phyloP scores from a whole-genome alignment of 2,797 vertebrate species.

The Garrulus glandarius region DNA sequence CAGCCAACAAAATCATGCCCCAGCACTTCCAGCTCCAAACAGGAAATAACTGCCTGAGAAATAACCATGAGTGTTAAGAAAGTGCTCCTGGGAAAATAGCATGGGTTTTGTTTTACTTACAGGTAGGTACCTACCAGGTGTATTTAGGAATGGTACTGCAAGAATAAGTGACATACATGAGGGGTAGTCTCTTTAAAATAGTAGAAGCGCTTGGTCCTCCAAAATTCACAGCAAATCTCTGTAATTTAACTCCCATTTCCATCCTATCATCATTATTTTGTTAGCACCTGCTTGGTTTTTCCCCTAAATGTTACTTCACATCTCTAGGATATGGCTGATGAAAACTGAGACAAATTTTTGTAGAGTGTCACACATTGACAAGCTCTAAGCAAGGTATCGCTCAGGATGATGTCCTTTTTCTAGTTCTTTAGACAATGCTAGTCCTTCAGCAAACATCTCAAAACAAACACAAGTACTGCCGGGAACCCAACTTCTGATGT shows the following conservation, averaged over 20 bases:
- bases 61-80: background rate
- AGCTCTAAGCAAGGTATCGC: background rate
- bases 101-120: background rate
- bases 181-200: background rate
- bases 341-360: background rate
- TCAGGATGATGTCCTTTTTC: background rate
- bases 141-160: background rate
- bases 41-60: slow-evolving; percentile 1
- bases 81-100: background rate
- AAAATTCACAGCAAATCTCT: background rate
- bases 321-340: background rate
- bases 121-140: background rate
- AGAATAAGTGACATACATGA: background rate
- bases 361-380: background rate
- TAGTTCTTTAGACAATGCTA: background rate
- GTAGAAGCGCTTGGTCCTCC: background rate
- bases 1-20: background rate
- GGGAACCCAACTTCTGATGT: background rate
- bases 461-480: background rate
- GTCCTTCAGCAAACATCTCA: background rate
- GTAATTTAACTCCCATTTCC: background rate
- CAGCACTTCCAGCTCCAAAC: background rate
- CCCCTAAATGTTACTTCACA: background rate
- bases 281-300: background rate
- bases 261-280: background rate